These are phyloP conservation scores for Apogon talboti DNA, from an alignment of 2,797 vertebrate species.

Conservation along the genomic window DNA sequence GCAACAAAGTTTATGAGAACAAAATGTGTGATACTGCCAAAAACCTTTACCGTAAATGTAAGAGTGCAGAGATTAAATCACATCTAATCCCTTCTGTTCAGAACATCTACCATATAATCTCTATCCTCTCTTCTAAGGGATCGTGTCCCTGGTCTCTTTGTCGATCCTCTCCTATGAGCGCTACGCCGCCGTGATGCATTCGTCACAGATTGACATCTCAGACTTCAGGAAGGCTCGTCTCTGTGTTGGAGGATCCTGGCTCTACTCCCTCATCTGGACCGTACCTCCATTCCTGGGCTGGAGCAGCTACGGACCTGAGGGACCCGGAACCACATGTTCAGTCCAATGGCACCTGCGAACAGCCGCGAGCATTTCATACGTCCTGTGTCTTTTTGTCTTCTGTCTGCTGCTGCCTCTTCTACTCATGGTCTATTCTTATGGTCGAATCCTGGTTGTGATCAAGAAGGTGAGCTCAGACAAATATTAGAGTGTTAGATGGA, in stretches of 20 bases:
- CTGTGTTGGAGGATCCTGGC: slow-evolving; percentile 82
- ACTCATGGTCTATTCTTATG: slow-evolving; percentile 84
- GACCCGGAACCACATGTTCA: slow-evolving; percentile 83
- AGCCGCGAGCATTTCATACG: slow-evolving; percentile 77
- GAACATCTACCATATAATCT: background rate
- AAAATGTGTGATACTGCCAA: too few species aligned
- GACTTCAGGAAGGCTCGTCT: slow-evolving; percentile 85
- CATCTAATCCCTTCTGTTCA: background rate
- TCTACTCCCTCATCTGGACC: slow-evolving; percentile 84
- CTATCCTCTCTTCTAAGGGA: slow-evolving; percentile 68
- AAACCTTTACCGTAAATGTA: too few species aligned
- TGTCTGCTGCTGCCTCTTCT: slow-evolving; percentile 84
- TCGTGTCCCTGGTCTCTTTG: slow-evolving; percentile 85
- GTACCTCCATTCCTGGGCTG: slow-evolving; percentile 83
- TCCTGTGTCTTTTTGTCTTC: slow-evolving; percentile 86
- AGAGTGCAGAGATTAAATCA: too few species aligned
- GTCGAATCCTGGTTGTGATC: slow-evolving; percentile 78
- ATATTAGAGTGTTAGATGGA: too few species aligned
- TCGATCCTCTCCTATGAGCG: slow-evolving; percentile 85
- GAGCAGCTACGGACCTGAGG: slow-evolving; percentile 87
- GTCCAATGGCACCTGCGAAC: slow-evolving; percentile 86
- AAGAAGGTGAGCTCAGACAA: slow-evolving; percentile 75
- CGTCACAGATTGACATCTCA: slow-evolving; percentile 77
- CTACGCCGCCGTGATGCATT: slow-evolving; percentile 74
- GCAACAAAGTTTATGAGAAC: too few species aligned